These are phyloP conservation scores for Pemphigus obesinymphae DNA, from an alignment of 1,140 invertebrate species.

Conservation along the genomic window DNA sequence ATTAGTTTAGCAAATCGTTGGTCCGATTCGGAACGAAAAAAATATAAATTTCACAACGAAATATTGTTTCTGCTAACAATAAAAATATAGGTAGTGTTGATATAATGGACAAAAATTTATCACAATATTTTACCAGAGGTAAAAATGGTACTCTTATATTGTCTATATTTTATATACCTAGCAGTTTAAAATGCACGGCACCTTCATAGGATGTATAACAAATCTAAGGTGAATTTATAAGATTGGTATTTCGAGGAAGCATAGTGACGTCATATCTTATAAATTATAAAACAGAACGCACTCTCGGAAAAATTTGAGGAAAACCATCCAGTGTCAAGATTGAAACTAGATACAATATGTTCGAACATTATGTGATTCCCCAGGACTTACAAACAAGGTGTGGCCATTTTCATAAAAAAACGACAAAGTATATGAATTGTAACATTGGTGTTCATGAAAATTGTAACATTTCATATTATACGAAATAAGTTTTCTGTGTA, in stretches of 20 bases:
- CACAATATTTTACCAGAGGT: conserved; percentile 43
- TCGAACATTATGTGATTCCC: conserved; percentile 5
- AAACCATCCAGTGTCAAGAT: not conserved
- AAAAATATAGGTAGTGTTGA: conserved; percentile 42
- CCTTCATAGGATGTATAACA: too few species aligned
- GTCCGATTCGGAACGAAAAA: not conserved
- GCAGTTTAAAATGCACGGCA: too few species aligned
- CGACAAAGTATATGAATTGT: not conserved
- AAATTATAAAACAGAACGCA: not conserved
- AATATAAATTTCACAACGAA: not conserved
- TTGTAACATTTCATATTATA: conserved; percentile 1
- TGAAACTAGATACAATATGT: not conserved
- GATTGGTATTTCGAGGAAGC: not conserved
- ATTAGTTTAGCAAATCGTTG: not conserved
- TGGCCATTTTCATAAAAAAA: conserved; percentile 2
- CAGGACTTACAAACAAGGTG: not conserved
- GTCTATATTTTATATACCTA: not conserved
- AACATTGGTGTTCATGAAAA: not conserved
- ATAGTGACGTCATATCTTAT: not conserved
- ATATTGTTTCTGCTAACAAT: not conserved
- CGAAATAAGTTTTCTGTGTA: conserved; percentile 3
- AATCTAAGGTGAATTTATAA: not conserved
- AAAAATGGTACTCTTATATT: conserved; percentile 45
- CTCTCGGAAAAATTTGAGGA: not conserved
- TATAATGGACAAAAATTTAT: conserved; percentile 43